Evolutionary conservation across 2,113 vertebrate species (phyloP), one percentile per base, ranked within the genome.

Genomic region (Emydocephalus ijimae): DNA sequence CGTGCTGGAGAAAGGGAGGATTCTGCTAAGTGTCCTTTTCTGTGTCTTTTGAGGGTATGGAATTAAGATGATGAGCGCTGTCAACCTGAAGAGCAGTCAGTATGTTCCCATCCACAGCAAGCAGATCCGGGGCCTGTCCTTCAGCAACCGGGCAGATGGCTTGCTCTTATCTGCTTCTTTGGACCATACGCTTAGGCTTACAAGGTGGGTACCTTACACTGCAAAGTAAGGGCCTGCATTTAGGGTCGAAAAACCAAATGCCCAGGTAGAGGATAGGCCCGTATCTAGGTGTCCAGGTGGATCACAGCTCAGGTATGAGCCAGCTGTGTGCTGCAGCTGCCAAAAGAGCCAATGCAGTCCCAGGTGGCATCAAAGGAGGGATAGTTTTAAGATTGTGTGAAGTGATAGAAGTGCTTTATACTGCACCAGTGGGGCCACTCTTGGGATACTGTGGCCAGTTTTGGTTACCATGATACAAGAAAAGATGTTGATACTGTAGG

Each of bases 41-140:
- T 89, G 69, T 43, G 39, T 61, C 85, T 61, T 11, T 26, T 6
- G 96, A 99, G 99, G 99, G 11, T 99, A 97, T 57, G 99, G 99
- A 0, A 98, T 99, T 88, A 99, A 99, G 97, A 99, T 99, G 98
- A 97, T 99, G 94, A 99, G 99, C 2, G 96, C 98, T 56, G 98
- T 98, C 88, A 98, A 98, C 96, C 96, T 99, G 98, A 99, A 98
- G 95, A 98, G 98, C 89, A 98, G 97, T 92, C 99, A 99, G 96
- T 99, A 99, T n/a, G 95, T 99, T 43, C 98, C 99, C 24, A 98
- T 99, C 95, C 99, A 99, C 85, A 96, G 96, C 81, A 99, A 99
- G 94, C 99, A 99, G 97, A 99, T 99, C 92, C 95, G 99, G 43
- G 98, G 98, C 15, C 95, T 99, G 95, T 97, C 98, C 94, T 99